Evolutionary conservation across 2,888 invertebrate species (phyloP).

Genomic region (Pantelozetes paolii): DNA sequence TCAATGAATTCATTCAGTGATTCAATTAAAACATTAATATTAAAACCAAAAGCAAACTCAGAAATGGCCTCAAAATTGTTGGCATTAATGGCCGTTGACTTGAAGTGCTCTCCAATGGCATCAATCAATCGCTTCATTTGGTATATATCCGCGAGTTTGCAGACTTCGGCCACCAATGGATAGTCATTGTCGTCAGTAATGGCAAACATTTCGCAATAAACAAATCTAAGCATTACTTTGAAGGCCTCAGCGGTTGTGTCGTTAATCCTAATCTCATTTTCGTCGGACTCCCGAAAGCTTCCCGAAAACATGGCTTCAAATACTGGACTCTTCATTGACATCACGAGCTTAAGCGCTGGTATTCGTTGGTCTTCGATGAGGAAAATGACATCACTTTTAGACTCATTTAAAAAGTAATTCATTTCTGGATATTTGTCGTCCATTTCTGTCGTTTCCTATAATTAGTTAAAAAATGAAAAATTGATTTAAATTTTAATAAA

Average conservation of each 20-base stretch:
- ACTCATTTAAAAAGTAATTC: background rate
- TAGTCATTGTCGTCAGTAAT: background rate
- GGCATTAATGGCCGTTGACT: background rate
- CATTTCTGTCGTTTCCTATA: too few species aligned
- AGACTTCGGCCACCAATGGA: background rate
- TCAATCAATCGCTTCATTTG: background rate
- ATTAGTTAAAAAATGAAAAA: too few species aligned
- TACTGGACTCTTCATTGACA: background rate
- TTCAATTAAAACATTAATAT: background rate
- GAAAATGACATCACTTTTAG: background rate
- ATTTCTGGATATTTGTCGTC: background rate
- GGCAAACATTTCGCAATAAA: background rate
- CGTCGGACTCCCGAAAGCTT: background rate
- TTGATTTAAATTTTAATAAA: too few species aligned
- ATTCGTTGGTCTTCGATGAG: background rate
- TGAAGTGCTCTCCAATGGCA: background rate
- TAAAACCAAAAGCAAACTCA: background rate
- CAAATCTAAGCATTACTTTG: background rate
- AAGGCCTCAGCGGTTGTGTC: background rate
- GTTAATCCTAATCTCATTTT: background rate
- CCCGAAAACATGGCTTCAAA: background rate
- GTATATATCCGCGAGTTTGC: background rate
- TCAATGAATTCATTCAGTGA: background rate
- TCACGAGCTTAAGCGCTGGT: background rate
- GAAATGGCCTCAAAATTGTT: background rate